Conservation (phyloP, 2,888 invertebrate genomes). For the Ichneumoninae sp. region DNA sequence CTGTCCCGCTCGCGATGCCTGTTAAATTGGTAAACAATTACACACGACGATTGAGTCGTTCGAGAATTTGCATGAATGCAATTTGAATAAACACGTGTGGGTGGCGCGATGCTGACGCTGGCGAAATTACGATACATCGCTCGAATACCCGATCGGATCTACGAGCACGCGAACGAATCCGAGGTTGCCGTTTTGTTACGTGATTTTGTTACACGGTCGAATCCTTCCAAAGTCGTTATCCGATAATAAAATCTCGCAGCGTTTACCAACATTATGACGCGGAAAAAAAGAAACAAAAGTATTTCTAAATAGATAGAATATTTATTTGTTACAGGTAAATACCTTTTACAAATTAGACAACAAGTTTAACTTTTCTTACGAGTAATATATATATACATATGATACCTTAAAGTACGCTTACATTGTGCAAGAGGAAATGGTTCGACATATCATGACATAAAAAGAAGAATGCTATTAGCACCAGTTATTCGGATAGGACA, state of each 20-base stretch:
- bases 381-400: no score
- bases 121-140: constrained; percentile 26
- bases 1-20: neutral
- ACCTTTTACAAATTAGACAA: no score
- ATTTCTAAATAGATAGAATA: neutral
- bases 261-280: neutral
- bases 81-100: constrained; percentile 35
- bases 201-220: constrained; percentile 10
- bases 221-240: constrained; percentile 14
- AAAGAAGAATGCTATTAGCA: no score
- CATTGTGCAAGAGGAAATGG: no score
- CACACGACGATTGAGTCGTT: neutral
- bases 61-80: constrained; percentile 7
- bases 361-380: no score
- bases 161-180: constrained; percentile 9
- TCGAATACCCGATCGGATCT: constrained; percentile 13
- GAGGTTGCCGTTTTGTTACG: constrained; percentile 16
- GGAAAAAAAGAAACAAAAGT: neutral
- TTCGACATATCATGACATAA: no score
- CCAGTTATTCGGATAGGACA: no score
- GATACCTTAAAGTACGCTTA: no score
- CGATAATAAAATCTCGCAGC: neutral
- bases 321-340: no score
- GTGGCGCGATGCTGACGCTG: constrained; percentile 24
- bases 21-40: constrained; percentile 38